Percentiles rank a stretch among this genome's conserved stretches.
Conservation (phyloP, 2,113 vertebrate species). For the Benitochromis conjunctus region DNA sequence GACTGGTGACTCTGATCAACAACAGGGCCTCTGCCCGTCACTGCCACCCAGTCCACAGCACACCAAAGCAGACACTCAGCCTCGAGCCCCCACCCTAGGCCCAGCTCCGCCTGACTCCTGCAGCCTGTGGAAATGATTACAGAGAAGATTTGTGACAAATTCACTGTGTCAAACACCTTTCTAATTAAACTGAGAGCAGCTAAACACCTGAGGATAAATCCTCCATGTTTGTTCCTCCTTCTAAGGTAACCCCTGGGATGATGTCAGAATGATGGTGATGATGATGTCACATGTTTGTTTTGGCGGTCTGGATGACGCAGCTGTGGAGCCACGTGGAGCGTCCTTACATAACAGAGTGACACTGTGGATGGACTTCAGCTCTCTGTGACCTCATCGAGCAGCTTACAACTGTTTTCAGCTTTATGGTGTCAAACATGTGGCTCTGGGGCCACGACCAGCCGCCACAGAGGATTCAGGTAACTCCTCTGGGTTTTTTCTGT, state of each 20-base stretch:
- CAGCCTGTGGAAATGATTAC: background rate
- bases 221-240: background rate
- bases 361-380: background rate
- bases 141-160: background rate
- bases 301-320: background rate
- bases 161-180: no score
- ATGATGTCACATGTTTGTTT: background rate
- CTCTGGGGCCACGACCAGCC: background rate
- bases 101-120: background rate
- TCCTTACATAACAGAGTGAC: background rate
- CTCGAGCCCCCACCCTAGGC: background rate
- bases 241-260: background rate
- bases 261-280: background rate
- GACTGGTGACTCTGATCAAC: background rate
- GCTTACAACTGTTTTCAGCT: background rate
- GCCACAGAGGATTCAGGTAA: background rate
- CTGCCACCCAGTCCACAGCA: background rate
- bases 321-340: background rate
- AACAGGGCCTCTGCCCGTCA: background rate
- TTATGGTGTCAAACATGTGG: background rate
- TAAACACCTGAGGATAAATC: background rate
- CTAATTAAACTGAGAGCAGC: no score
- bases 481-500: background rate
- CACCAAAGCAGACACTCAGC: background rate
- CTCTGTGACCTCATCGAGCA: rapidly evolving